Conservation (phyloP, 2,888 invertebrate species). For the Aquatica leii region DNA sequence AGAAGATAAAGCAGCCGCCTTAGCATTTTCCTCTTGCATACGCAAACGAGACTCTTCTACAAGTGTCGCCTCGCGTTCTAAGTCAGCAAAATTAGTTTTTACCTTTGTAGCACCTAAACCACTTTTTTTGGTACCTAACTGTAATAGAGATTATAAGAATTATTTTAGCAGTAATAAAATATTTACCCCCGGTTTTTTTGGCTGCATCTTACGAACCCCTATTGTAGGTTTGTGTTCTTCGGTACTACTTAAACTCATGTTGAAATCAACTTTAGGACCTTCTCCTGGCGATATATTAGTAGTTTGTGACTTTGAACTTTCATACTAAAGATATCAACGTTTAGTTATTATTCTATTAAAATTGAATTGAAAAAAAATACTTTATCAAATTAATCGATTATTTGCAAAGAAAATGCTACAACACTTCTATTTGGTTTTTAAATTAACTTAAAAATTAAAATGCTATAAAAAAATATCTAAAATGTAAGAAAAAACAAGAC, state of each 20-base stretch:
- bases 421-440: too few species aligned
- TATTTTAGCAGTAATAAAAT: background rate
- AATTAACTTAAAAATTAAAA: too few species aligned
- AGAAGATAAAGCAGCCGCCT: slow-evolving; percentile 59
- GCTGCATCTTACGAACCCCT: slow-evolving; percentile 72
- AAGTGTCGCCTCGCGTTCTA: slow-evolving; percentile 89
- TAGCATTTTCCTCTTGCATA: slow-evolving; percentile 59
- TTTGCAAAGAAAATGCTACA: too few species aligned
- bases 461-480: too few species aligned
- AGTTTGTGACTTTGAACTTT: background rate
- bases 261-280: slow-evolving; percentile 55
- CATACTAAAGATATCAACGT: background rate
- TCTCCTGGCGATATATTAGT: slow-evolving; percentile 41
- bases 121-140: slow-evolving; percentile 88
- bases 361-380: too few species aligned
- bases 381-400: too few species aligned
- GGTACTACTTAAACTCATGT: slow-evolving; percentile 29
- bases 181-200: slow-evolving; percentile 75
- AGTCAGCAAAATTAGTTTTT: slow-evolving; percentile 92
- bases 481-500: too few species aligned
- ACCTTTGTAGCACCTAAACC: slow-evolving; percentile 95
- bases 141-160: slow-evolving; percentile 26
- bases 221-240: slow-evolving; percentile 72
- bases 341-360: too few species aligned
- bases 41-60: slow-evolving; percentile 73